A percentile compares a stretch with the other conserved stretches of the same genome.
These are phyloP conservation scores for Zaprionus kolodkinae DNA, from an alignment of 1,140 invertebrate genomes.

Conservation along the genomic window DNA sequence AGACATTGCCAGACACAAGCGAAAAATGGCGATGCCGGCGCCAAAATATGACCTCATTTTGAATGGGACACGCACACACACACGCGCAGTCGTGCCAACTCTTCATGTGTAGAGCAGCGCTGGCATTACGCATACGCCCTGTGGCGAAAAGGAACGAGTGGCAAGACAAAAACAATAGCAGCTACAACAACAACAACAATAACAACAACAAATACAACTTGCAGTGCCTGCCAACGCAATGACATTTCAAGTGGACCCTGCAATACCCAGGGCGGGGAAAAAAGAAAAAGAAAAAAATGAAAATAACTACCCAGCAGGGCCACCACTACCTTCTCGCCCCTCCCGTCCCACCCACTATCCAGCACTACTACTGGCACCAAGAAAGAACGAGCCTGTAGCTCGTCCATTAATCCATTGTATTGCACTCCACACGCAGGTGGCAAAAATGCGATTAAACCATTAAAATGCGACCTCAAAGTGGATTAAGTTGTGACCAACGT, in stretches of 20 bases:
- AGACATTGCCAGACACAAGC: neutral
- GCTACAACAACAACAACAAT: neutral
- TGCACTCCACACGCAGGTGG: conserved; percentile 40
- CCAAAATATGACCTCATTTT: conserved; percentile 78
- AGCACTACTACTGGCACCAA: conserved; percentile 14
- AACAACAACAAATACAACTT: conserved; percentile 7
- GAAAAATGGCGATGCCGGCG: conserved; percentile 57
- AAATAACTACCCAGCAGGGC: neutral
- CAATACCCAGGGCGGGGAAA: conserved; percentile 10
- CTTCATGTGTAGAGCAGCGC: neutral
- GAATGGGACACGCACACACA: conserved; percentile 24
- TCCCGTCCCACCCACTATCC: neutral
- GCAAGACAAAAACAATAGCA: neutral
- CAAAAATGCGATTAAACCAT: conserved; percentile 49
- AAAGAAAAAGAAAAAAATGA: neutral
- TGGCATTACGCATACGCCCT: conserved; percentile 49
- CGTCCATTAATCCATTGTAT: conserved; percentile 45
- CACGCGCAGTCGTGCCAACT: neutral
- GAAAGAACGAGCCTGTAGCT: conserved; percentile 10
- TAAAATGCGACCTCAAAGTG: conserved; percentile 36
- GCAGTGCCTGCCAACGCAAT: conserved; percentile 51
- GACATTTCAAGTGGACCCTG: conserved; percentile 60
- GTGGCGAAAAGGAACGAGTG: conserved; percentile 17
- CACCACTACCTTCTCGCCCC: neutral
- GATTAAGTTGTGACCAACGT: conserved; percentile 24